These are phyloP conservation scores for Brachystomella parvula DNA, from an alignment of 1,140 invertebrate genomes.

Conservation along the genomic window DNA sequence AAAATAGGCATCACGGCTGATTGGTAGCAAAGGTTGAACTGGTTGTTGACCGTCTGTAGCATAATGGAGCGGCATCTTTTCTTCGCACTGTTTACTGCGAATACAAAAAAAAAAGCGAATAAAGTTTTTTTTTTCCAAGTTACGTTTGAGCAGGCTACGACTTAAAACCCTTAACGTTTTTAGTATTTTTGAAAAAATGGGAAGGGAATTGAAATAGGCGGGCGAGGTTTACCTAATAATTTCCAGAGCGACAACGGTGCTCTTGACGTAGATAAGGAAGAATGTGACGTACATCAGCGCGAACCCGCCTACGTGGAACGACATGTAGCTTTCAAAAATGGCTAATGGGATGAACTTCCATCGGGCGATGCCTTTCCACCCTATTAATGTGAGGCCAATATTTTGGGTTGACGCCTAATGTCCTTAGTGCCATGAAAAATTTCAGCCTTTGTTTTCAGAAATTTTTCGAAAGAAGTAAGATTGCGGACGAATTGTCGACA, in stretches of 20 bases:
- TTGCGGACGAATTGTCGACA: too few species aligned
- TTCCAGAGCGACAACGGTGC: background rate
- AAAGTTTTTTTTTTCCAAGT: too few species aligned
- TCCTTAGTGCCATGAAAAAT: background rate
- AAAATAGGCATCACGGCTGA: background rate
- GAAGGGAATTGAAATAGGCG: too few species aligned
- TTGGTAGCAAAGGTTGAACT: background rate
- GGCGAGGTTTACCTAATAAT: too few species aligned
- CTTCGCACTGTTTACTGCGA: background rate
- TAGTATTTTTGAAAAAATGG: too few species aligned
- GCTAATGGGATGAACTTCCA: constrained; percentile 1
- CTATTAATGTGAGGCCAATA: background rate
- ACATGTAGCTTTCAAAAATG: background rate
- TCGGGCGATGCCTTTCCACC: background rate
- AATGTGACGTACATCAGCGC: background rate
- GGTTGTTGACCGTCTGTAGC: background rate
- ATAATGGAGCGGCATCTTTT: background rate
- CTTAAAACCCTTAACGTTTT: too few species aligned
- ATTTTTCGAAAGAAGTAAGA: too few species aligned
- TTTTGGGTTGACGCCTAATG: background rate
- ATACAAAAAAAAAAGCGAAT: too few species aligned
- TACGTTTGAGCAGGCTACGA: too few species aligned
- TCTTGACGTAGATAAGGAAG: background rate
- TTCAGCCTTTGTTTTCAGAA: too few species aligned
- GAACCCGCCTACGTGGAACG: background rate